Evolutionary conservation across 2,113 vertebrate genomes (phyloP).

Genomic region (Microcebus tavaratra): DNA sequence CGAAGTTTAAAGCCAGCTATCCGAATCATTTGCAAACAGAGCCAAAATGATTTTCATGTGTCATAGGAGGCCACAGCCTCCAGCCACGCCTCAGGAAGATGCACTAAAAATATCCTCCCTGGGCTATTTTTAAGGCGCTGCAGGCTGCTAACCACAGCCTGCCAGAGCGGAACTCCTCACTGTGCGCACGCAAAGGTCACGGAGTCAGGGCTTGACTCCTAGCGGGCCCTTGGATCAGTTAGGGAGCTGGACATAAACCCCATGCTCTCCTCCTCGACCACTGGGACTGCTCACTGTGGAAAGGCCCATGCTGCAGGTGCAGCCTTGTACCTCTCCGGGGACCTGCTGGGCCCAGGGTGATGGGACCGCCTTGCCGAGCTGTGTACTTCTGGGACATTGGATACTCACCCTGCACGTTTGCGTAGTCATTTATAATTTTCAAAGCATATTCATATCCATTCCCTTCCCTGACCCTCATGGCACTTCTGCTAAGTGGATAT

Average conservation of each 20-base stretch:
- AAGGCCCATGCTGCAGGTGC: neutral
- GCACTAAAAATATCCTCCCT: constrained; percentile 69
- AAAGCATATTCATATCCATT: neutral
- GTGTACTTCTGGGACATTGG: neutral
- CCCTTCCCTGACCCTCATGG: neutral
- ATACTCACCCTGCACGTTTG: neutral
- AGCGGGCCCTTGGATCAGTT: neutral
- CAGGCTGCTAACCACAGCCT: neutral
- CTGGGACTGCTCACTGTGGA: neutral
- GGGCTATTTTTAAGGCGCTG: constrained; percentile 70
- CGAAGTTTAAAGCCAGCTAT: constrained; percentile 65
- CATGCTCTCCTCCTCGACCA: neutral
- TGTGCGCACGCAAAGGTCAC: accelerated
- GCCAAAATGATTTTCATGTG: constrained; percentile 53
- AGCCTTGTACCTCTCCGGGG: neutral
- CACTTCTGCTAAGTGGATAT: neutral
- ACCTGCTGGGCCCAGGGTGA: neutral
- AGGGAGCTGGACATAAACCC: neutral
- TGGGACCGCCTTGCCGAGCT: neutral
- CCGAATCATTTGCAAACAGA: constrained; percentile 60
- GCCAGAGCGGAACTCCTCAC: neutral
- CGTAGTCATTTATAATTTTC: neutral
- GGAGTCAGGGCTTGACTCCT: neutral
- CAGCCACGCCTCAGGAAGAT: constrained; percentile 69
- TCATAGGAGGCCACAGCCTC: constrained; percentile 53